Evolutionary conservation across 2,888 invertebrate genomes (phyloP), one percentile per base, ranked within the genome.

Genomic region (Aphidius colemani): DNA sequence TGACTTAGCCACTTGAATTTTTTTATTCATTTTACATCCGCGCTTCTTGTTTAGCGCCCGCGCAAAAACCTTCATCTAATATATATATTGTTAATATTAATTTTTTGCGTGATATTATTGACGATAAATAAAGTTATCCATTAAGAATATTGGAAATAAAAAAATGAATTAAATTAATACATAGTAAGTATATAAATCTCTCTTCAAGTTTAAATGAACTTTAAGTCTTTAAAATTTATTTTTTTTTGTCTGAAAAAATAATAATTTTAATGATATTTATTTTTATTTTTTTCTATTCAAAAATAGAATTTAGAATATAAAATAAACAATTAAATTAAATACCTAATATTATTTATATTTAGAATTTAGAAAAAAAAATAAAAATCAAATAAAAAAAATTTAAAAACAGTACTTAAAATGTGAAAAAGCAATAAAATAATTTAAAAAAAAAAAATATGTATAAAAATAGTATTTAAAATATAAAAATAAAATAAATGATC

Each of bases 1-100:
- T 75, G 73, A 70, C 51, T 59, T 65, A 18, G 60, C 53, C 62
- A 64, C 61, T 70, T 64, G 62, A 66, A 51, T 59, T 30, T 30
- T 30, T 30, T 30, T 30, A 30, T 30, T 45, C 44, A 44, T 13
- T 8, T 55, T 44, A 30, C 18, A 11, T 43, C 11, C 44, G 48
- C 13, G 43, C 6, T 44, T 18, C 7, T 44, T 44, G 18, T 11
- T 13, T 13, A 18, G 61, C 66, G 65, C 63, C 56, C 66, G 69
- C 70, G 69, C 70, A 70, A 61, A 66, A 7, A 48, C n/a, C 6
- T 13, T 63, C 67, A 67, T 61, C 63, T 60, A 48, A 51, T 46
- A 66, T n/a, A 49, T 45, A 13, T 41, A 10, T 48, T 59, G 50
- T 11, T 45, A 6, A 39, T 45, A 30, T 61, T 50, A 60, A 9